phyloP scores from a whole-genome alignment of 2,797 vertebrate species.

The Pipistrellus pygmaeus region DNA sequence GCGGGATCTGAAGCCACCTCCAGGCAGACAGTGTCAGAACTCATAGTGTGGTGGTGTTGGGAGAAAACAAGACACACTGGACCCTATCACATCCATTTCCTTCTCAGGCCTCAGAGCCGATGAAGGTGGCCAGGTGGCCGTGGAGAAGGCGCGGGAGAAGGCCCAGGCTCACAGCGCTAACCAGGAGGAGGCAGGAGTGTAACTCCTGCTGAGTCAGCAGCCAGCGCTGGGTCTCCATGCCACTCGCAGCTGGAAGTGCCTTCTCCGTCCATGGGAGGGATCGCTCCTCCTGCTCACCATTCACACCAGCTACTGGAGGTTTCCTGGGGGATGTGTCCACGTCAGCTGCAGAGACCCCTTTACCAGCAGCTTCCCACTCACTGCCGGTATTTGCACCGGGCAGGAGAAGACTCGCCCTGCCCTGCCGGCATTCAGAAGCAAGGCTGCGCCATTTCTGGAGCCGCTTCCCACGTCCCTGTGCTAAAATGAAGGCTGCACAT shows the following conservation, averaged over 20 bases:
- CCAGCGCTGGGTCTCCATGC: too few relatives aligned
- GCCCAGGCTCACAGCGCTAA: background rate
- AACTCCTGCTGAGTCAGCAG: background rate
- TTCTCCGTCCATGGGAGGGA: background rate
- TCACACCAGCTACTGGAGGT: background rate
- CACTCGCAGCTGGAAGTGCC: background rate
- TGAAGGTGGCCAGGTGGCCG: background rate
- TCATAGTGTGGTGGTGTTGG: background rate
- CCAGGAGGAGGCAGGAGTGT: background rate
- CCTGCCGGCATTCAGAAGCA: background rate
- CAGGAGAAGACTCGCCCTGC: background rate
- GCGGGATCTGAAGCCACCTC: background rate
- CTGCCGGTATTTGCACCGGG: background rate
- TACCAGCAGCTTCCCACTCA: background rate
- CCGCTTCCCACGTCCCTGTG: background rate
- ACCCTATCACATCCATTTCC: background rate
- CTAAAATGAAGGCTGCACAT: background rate
- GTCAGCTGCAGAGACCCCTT: background rate
- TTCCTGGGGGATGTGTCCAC: background rate
- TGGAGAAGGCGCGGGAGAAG: background rate
- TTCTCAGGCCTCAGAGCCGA: background rate
- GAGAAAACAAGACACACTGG: background rate
- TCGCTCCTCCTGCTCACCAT: background rate
- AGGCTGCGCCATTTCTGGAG: background rate
- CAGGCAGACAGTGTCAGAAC: background rate